These are phyloP conservation scores for Nematostella vectensis DNA, from an alignment of 92 coral and sea anemone genomes.

Conservation along the genomic window DNA sequence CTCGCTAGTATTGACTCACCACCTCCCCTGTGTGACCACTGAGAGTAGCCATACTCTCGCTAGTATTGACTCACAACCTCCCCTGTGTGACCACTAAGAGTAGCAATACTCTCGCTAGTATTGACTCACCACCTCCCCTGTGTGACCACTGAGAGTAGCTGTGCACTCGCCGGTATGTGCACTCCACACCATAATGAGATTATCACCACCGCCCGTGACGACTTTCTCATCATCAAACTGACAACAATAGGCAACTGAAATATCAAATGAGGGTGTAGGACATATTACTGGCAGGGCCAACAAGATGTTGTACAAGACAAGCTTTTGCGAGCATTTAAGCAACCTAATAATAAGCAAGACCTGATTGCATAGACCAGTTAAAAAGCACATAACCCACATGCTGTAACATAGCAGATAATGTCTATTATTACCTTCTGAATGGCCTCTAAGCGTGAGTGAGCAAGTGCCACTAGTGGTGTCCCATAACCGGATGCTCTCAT, in stretches of 20 bases:
- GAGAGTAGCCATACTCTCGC: no score
- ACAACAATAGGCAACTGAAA: constrained; percentile 52
- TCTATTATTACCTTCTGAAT: constrained; percentile 39
- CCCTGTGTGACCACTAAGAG: no score
- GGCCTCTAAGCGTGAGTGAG: constrained; percentile 47
- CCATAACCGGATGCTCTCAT: constrained; percentile 64
- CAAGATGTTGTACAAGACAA: no score
- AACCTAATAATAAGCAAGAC: neutral
- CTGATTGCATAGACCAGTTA: no score
- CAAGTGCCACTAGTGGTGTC: constrained; percentile 34
- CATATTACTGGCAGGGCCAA: no score
- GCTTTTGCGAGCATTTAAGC: no score
- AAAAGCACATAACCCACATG: no score
- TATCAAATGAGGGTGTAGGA: no score
- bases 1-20: no score
- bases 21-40: no score
- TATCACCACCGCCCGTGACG: constrained; percentile 61
- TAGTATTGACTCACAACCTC: no score
- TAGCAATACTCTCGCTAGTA: no score
- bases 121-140: constrained; percentile 58
- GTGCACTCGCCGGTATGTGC: constrained; percentile 42
- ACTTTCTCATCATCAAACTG: constrained; percentile 45
- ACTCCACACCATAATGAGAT: constrained; percentile 45
- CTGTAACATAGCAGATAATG: neutral
- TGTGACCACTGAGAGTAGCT: constrained; percentile 34